A percentile compares a stretch with the other conserved stretches of the same genome.
phyloP scores from a whole-genome alignment of 2,113 vertebrate species.

The Xenopus borealis region DNA sequence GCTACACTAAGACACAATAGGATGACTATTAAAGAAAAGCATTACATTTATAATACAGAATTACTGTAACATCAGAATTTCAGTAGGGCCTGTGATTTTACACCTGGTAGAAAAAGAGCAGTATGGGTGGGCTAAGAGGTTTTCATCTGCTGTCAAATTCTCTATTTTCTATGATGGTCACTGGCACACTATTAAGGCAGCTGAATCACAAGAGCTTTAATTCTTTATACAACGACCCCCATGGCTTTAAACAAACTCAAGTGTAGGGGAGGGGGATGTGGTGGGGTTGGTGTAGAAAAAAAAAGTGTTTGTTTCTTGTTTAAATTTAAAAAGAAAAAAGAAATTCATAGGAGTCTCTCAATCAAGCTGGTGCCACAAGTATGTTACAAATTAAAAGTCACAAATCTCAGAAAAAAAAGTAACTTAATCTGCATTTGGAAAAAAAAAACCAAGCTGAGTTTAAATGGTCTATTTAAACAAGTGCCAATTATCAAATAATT shows the following conservation, averaged over 20 bases:
- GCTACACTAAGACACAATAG: too few relatives aligned
- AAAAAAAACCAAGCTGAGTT: constrained; percentile 60
- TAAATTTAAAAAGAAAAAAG: constrained; percentile 54
- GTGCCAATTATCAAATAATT: constrained; percentile 87
- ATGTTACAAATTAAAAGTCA: constrained; percentile 66
- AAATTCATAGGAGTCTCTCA: constrained; percentile 64
- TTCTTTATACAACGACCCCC: background rate
- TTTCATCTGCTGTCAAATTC: background rate
- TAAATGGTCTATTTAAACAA: constrained; percentile 80
- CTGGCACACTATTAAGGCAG: background rate
- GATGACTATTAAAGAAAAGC: too few relatives aligned
- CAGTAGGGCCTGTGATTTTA: background rate
- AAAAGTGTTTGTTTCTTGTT: constrained; percentile 70
- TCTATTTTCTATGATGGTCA: background rate
- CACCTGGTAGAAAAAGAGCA: background rate
- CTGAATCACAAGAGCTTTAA: background rate
- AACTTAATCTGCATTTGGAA: constrained; percentile 67
- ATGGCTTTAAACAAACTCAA: constrained; percentile 9
- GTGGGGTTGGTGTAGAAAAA: constrained; percentile 56
- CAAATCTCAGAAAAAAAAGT: constrained; percentile 57
- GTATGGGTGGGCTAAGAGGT: background rate
- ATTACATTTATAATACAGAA: background rate
- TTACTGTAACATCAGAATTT: background rate
- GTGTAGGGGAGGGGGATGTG: background rate
- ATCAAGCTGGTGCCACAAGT: constrained; percentile 66